Evolutionary conservation across 1,140 invertebrate species (phyloP), one percentile per base, ranked within the genome.

Genomic region (Drosophila nigromelanica): DNA sequence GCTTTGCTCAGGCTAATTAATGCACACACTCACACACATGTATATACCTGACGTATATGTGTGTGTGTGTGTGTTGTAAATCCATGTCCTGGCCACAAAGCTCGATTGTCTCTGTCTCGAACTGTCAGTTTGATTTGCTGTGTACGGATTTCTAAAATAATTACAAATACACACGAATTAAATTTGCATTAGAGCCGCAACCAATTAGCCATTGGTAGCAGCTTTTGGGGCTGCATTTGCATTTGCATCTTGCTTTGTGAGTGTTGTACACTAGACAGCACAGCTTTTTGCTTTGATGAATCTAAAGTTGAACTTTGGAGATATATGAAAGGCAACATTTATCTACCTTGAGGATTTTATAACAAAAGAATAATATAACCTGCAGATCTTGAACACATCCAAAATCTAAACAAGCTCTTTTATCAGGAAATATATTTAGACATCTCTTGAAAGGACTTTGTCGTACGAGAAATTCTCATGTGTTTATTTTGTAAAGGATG

Each of bases 161-260:
- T 87, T 87, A 80, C 76, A 76, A 87, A 74, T 78, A 89, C 76
- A 89, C 73, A 89, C 73, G 83, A 80, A 87, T 89, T 87, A 89
- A 87, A 89, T 80, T 87, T 87, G 83, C 83, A 87, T 87, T 89
- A 87, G 83, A 62, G 75, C 72, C 83, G 71, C 79, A 83, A 54
- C 83, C 85, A 79, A 89, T 87, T 89, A 86, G 79, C 79, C 48
- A 43, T 48, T 56, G 45, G 51, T 10, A 64, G 64, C 55, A 33
- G 64, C 55, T 67, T 48, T 56, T 48, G 10, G 6, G 21, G 39
- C 18, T 15, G 50, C 50, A 24, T 27, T 48, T 48, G 18, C 11
- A 21, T 18, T 50, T 14, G 43, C 43, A 24, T 24, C 15, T 43
- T 43, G 40, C 7, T 15, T 21, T 45, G 43, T 21, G 43, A 21